Evolutionary conservation across 2,113 vertebrate genomes (phyloP), one percentile per base, ranked within the genome.

Genomic region (Aegithalos caudatus): DNA sequence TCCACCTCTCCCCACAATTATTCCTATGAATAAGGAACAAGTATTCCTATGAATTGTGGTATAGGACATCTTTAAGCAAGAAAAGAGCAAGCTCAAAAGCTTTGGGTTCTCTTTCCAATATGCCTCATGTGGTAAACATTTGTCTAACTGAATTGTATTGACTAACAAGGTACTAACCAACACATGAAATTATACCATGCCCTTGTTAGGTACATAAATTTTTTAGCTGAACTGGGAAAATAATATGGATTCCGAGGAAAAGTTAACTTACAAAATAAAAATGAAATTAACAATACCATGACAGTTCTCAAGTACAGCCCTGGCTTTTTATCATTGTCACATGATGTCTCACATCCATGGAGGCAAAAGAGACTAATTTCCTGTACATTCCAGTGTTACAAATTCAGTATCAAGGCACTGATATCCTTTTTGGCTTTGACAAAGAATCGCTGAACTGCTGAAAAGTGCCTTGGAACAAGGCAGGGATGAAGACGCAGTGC

Each of bases 401-500:
- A 77, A 87, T 81, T 95, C 67, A 69, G 15, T 90, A 97, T 87
- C 64, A 95, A 95, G 94, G 80, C 72, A 92, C 35, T 84, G 42
- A 86, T 66, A 47, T 78, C 86, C 73, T 93, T 86, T 79, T 61
- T 48, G 42, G 78, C 44, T 96, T 82, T 88, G 65, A 95, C 70
- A 95, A 83, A 78, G 81, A 88, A 94, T 45, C 91, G 86, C 51
- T 94, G 90, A 96, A 84, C 53, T 73, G 80, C 77, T 94, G 84
- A 92, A 92, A 96, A 95, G 47, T 51, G 81, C 66, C 74, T 97
- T 96, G 96, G 92, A 95, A 92, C 19, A 83, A 89, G 86, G 83
- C 35, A 88, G 70, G 64, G 88, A 78, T 48, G 88, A 95, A 96
- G 88, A 94, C 78, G 74, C 28, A 66, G 54, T 9, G 23, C 66